phyloP scores from a whole-genome alignment of 23 tunicate genomes.

The Corella eumyota region DNA sequence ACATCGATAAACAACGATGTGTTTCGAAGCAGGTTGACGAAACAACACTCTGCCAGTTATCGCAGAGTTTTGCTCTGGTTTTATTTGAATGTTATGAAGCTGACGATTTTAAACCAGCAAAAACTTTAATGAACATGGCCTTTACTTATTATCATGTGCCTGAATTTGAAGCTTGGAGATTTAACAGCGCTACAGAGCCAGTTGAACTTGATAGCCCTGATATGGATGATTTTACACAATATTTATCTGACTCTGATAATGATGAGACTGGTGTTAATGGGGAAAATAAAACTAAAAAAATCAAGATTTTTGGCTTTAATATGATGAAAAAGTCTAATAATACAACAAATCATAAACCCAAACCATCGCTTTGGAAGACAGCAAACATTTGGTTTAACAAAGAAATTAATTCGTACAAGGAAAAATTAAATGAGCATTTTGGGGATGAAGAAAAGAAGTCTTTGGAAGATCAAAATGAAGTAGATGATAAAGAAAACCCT shows the following conservation, averaged over 20 bases:
- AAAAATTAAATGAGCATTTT: neutral
- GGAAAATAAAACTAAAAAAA: neutral
- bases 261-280: neutral
- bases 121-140: conserved; percentile 79
- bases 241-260: neutral
- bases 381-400: conserved; percentile 12
- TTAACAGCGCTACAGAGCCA: neutral
- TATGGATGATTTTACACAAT: conserved; percentile 7
- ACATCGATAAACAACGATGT: conserved; percentile 52
- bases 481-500: neutral
- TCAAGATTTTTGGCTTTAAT: neutral
- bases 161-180: conserved; percentile 8
- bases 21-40: conserved; percentile 41
- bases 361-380: conserved; percentile 1
- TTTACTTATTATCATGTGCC: conserved; percentile 77
- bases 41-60: conserved; percentile 56
- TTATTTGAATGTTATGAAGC: conserved; percentile 79
- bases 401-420: conserved; percentile 4
- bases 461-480: neutral
- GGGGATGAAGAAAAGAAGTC: neutral
- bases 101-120: conserved; percentile 77
- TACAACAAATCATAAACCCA: neutral
- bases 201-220: conserved; percentile 36
- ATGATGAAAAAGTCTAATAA: neutral
- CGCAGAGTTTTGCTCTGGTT: conserved; percentile 72